Conservation (phyloP, 2,797 vertebrate species). For the Pseudomugil tenellus region DNA sequence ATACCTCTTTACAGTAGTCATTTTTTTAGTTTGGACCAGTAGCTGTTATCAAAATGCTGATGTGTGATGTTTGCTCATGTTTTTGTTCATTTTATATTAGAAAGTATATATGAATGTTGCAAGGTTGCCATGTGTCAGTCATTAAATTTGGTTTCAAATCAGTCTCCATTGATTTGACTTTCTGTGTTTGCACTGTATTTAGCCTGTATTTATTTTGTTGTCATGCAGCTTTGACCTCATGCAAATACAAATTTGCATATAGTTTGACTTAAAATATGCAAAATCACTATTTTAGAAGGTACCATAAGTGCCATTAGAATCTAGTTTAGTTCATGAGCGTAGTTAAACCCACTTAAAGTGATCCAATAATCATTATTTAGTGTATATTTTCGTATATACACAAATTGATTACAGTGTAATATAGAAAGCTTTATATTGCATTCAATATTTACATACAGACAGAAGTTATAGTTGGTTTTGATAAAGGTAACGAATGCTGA, state of each 20-base stretch:
- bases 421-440: too few relatives aligned
- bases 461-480: too few relatives aligned
- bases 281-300: neutral
- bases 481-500: too few relatives aligned
- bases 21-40: constrained; percentile 73
- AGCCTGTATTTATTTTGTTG: neutral
- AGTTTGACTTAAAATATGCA: neutral
- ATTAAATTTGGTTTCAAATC: constrained; percentile 82
- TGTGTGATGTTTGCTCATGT: constrained; percentile 80
- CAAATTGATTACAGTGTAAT: too few relatives aligned
- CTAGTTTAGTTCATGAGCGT: neutral
- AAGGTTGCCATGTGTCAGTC: constrained; percentile 80
- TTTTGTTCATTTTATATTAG: constrained; percentile 82
- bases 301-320: neutral
- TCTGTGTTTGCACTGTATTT: neutral
- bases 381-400: too few relatives aligned
- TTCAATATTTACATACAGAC: too few relatives aligned
- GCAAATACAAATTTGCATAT: neutral
- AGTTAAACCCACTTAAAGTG: neutral
- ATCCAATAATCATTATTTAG: too few relatives aligned
- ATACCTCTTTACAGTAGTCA: constrained; percentile 73
- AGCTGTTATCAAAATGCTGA: constrained; percentile 74
- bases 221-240: neutral
- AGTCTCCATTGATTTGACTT: constrained; percentile 5
- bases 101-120: constrained; percentile 81